Evolutionary conservation across 2,888 invertebrate species (phyloP), one percentile per base, ranked within the genome.

Genomic region (Dermolepida albohirtum): DNA sequence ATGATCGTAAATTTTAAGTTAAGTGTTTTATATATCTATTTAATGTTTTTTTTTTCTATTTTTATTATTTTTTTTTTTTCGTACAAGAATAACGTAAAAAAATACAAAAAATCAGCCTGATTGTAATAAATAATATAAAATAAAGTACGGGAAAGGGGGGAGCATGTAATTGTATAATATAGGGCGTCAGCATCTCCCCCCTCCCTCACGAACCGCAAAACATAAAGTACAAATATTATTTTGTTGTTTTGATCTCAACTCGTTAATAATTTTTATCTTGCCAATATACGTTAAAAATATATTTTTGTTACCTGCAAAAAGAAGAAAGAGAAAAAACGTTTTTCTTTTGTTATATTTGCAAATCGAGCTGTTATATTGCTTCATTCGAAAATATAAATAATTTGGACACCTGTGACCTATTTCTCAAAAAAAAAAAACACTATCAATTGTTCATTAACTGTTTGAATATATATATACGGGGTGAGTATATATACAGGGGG

Each of bases 191-290:
- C 34, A 34, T 8, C 1, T 34, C 34, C 34, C 34, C 6, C 6
- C 6, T 34, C 4, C 34, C n/a, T n/a, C 34, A 10, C 10, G 8
- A 34, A 34, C 34, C 34, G 34, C 29, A 49, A 47, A 47, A 47
- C 34, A 47, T 47, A 62, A 49, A 8, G 10, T 47, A 62, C 47
- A 62, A 47, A 62, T 62, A 16, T 47, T 62, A 8, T 29, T 49
- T 43, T 57, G 57, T 57, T 57, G 22, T 49, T 62, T 62, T 62
- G 59, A 62, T 62, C 59, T 62, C 59, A 62, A 47, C 14, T 62
- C 39, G 59, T 62, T 62, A 47, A 62, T 44, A 43, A 22, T 43
- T 62, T n/a, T n/a, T 62, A 47, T 62, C 59, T 62, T 62, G 59
- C 59, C 59, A 62, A 62, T 49, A 29, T 62, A 43, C 34, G 49